Percentiles rank a stretch among this genome's conserved stretches.
Conservation (phyloP, 2,797 vertebrate species). For the Chromis chromis region DNA sequence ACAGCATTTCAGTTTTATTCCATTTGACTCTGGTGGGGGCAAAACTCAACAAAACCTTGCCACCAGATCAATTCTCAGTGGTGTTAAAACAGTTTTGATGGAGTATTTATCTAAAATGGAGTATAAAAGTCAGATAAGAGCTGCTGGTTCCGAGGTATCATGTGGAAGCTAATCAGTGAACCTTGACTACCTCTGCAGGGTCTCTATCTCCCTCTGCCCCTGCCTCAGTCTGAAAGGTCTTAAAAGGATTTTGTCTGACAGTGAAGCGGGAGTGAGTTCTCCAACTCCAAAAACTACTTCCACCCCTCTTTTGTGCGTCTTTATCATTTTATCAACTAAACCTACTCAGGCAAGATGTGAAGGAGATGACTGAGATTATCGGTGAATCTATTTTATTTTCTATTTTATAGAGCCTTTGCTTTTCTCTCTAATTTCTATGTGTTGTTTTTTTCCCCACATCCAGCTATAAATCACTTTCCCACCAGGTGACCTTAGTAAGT, state of each 20-base stretch:
- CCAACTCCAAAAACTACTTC: slow-evolving; percentile 6
- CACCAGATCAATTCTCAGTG: slow-evolving; percentile 1
- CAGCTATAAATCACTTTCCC: neutral
- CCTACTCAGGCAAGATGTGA: neutral
- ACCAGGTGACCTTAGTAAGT: neutral
- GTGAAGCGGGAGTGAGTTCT: neutral
- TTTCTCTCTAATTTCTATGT: neutral
- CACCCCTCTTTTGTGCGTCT: slow-evolving; percentile 5
- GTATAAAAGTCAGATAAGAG: slow-evolving; percentile 37
- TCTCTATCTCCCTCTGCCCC: slow-evolving; percentile 20
- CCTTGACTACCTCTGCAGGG: slow-evolving; percentile 30
- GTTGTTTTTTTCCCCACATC: slow-evolving; percentile 4
- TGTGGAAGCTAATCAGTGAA: slow-evolving; percentile 48
- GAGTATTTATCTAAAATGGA: slow-evolving; percentile 44
- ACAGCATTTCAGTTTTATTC: neutral
- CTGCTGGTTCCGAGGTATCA: slow-evolving; percentile 31
- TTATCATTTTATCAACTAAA: slow-evolving; percentile 5
- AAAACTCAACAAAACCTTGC: slow-evolving; percentile 3
- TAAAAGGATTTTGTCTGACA: slow-evolving; percentile 28
- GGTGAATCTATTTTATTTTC: neutral
- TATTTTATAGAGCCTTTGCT: neutral
- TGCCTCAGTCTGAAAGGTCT: slow-evolving; percentile 29
- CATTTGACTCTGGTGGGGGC: slow-evolving; percentile 1
- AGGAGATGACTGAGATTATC: neutral
- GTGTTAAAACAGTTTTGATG: slow-evolving; percentile 25